These are phyloP conservation scores for Temnopleurus reevesii DNA, from an alignment of 53 echinoderm and acorn worm genomes.

Conservation along the genomic window DNA sequence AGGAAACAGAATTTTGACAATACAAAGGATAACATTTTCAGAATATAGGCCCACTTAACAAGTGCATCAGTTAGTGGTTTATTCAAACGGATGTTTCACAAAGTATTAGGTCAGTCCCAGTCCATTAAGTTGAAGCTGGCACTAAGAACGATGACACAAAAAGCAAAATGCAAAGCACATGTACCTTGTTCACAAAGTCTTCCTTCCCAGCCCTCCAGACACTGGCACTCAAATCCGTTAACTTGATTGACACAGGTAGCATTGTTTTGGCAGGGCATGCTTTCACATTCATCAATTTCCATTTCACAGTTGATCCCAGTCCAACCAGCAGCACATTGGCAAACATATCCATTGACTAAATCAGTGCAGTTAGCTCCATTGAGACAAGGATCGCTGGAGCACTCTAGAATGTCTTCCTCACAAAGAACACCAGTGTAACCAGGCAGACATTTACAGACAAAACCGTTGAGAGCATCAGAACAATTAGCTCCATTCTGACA, in stretches of 20 bases:
- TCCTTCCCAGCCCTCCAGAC: slow-evolving; percentile 22
- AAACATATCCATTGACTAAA: slow-evolving; percentile 44
- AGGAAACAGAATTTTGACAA: too few relatives aligned
- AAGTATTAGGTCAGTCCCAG: too few relatives aligned
- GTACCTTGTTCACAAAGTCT: too few relatives aligned
- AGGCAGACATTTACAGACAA: slow-evolving; percentile 32
- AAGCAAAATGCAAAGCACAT: too few relatives aligned
- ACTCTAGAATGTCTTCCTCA: slow-evolving; percentile 64
- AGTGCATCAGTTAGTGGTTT: too few relatives aligned
- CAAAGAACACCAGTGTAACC: slow-evolving; percentile 60
- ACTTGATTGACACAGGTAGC: neutral
- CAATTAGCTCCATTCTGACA: slow-evolving; percentile 62
- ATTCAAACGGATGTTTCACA: too few relatives aligned
- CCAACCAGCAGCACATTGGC: slow-evolving; percentile 59
- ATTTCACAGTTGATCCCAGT: slow-evolving; percentile 42
- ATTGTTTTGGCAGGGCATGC: neutral
- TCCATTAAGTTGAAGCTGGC: too few relatives aligned
- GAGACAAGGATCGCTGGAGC: slow-evolving; percentile 47
- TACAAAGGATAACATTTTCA: too few relatives aligned
- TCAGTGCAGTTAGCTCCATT: slow-evolving; percentile 58
- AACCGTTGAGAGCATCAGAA: slow-evolving; percentile 42
- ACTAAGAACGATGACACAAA: too few relatives aligned
- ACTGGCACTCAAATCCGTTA: neutral
- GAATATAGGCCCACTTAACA: too few relatives aligned
- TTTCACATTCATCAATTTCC: slow-evolving; percentile 51